Evolutionary conservation across 2,888 invertebrate genomes (phyloP), one percentile per base, ranked within the genome.

Genomic region (Bombylius major): DNA sequence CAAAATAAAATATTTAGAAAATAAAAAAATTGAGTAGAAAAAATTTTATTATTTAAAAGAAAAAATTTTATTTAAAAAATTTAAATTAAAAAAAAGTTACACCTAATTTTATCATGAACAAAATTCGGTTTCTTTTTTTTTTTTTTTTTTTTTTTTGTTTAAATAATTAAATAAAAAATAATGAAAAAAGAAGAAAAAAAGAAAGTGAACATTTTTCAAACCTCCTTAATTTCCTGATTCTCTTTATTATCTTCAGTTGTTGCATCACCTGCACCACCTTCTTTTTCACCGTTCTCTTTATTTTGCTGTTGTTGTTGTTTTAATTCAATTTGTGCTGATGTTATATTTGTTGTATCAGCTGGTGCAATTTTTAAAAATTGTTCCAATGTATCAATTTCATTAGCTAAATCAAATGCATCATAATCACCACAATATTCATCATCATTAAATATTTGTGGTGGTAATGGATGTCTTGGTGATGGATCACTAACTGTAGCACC

Each of bases 401-500:
- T 89, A 31, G 93, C 87, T 75, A 89, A 76, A 73, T 92, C 91
- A 76, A 96, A 94, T 67, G 84, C 87, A 70, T 94, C 92, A 75
- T 93, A 96, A 73, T 95, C 94, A 71, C 97, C 97, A 70, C 94
- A 92, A 56, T 72, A 73, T 62, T 87, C 85, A 12, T 88, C 87
- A 60, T 90, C 94, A 70, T 91, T 90, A 74, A 96, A 97, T 64
- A 98, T 79, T 75, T 98, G 98, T 57, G 97, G 97, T 49, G 96
- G 94, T 67, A 93, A 76, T 53, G 92, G 84, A 65, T 89, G 86
- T 70, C 86, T 82, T 50, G 86, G 84, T 66, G 82, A 82, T 44
- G 82, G 80, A 69, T 86, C 86, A 68, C 84, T 81, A 47, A 84
- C 82, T 50, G 87, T 88, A 58, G 80, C 85, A 54, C 84, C 88